These are phyloP conservation scores for Glaucidium brasilianum DNA, from an alignment of 2,113 vertebrate genomes.

Conservation along the genomic window DNA sequence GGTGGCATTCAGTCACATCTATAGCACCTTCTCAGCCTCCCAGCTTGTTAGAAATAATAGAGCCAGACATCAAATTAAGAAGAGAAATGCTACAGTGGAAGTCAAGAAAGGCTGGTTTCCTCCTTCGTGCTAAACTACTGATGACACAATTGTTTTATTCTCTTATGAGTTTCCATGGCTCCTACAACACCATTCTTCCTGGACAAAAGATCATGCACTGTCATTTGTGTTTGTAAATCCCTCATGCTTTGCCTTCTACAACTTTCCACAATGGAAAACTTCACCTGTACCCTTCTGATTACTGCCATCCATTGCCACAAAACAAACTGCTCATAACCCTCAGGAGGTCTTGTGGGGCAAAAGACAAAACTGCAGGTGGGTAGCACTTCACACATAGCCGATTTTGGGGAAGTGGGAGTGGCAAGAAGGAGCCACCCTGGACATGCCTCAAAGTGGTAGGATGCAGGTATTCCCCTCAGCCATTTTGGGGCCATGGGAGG, in stretches of 20 bases:
- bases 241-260: not conserved
- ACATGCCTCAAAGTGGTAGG: not conserved
- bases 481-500: not conserved
- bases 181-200: not conserved
- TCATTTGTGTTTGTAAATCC: not conserved
- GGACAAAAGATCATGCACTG: not conserved
- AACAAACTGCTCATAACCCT: not conserved
- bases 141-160: not conserved
- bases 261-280: not conserved
- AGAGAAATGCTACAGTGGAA: not conserved
- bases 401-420: not conserved
- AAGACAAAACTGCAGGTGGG: not conserved
- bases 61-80: not conserved
- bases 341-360: not conserved
- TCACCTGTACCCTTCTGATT: not conserved
- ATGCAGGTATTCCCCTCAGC: not conserved
- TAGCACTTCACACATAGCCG: not conserved
- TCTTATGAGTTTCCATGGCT: not conserved
- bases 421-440: not conserved
- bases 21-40: not conserved
- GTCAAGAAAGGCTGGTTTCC: not conserved
- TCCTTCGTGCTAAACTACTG: not conserved
- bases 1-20: not conserved
- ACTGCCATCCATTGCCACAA: not conserved
- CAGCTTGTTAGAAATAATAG: not conserved